A percentile compares a stretch with the other conserved stretches of the same genome.
Evolutionary conservation across 2,888 invertebrate species (phyloP).

Genomic region (Lithophane semibrunnea): DNA sequence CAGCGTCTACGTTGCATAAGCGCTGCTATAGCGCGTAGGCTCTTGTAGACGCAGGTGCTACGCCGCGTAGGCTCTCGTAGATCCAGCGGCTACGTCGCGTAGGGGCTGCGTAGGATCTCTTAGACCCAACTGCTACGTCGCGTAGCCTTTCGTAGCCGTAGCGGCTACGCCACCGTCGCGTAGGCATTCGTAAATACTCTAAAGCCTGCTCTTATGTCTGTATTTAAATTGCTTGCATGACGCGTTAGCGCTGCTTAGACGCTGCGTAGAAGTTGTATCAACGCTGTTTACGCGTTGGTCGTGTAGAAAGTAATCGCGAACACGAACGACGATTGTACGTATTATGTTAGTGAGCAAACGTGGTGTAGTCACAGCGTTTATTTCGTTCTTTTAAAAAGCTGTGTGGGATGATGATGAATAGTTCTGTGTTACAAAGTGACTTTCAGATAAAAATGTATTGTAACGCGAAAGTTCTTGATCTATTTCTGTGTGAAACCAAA

Average conservation of each 20-base stretch:
- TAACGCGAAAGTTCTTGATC: slow-evolving; percentile 3
- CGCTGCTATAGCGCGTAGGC: not conserved
- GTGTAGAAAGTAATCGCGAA: not conserved
- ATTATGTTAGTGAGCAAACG: not conserved
- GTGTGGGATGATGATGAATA: slow-evolving; percentile 29
- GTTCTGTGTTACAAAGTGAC: not conserved
- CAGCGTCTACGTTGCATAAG: not conserved
- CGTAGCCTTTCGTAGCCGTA: not conserved
- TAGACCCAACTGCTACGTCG: not conserved
- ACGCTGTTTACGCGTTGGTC: not conserved
- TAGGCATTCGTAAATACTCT: not conserved
- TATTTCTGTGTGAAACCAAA: slow-evolving; percentile 1
- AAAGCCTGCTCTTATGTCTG: too few relatives aligned
- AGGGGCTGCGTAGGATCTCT: not conserved
- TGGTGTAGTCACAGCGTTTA: not conserved
- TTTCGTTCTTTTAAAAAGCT: not conserved
- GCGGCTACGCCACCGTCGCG: too few relatives aligned
- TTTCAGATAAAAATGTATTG: not conserved
- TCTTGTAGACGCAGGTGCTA: not conserved
- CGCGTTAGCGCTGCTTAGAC: too few relatives aligned
- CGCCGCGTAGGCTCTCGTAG: not conserved
- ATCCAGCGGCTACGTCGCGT: not conserved
- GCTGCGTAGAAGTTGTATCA: not conserved
- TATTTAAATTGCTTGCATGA: not conserved
- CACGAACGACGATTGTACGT: too few relatives aligned